Percentiles rank a stretch among this genome's conserved stretches.
phyloP scores from a whole-genome alignment of 1,140 invertebrate genomes.

The Sycobia sp. region DNA sequence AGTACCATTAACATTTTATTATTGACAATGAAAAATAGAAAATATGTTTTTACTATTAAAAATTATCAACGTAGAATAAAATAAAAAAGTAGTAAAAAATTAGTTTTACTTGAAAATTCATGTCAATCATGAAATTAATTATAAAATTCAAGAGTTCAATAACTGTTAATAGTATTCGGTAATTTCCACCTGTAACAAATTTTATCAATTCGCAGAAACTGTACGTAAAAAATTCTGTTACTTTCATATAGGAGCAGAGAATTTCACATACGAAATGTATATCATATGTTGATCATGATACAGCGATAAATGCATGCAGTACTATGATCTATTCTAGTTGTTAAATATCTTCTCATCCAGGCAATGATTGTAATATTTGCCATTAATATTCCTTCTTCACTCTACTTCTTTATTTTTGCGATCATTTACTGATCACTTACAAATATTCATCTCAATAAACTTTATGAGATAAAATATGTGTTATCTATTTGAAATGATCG shows the following conservation, averaged over 20 bases:
- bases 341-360: conserved; percentile 32
- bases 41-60: conserved; percentile 14
- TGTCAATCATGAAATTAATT: conserved; percentile 18
- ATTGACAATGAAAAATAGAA: conserved; percentile 19
- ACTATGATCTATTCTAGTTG: conserved; percentile 49
- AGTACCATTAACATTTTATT: conserved; percentile 34
- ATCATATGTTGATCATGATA: conserved; percentile 28
- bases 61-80: not conserved
- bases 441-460: conserved; percentile 4
- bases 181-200: conserved; percentile 31
- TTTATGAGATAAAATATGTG: conserved; percentile 7
- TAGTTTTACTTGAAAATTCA: not conserved
- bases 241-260: conserved; percentile 20
- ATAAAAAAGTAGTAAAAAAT: conserved; percentile 13
- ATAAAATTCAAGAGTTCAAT: conserved; percentile 19
- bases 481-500: conserved; percentile 7
- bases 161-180: conserved; percentile 34
- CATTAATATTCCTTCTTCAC: conserved; percentile 12
- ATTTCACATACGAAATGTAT: conserved; percentile 29
- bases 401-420: not conserved
- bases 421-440: conserved; percentile 6
- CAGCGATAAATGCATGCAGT: conserved; percentile 51
- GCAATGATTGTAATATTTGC: conserved; percentile 22
- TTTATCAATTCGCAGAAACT: conserved; percentile 28
- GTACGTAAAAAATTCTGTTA: conserved; percentile 32